phyloP scores from a whole-genome alignment of 2,888 invertebrate species.

The Timema podura region DNA sequence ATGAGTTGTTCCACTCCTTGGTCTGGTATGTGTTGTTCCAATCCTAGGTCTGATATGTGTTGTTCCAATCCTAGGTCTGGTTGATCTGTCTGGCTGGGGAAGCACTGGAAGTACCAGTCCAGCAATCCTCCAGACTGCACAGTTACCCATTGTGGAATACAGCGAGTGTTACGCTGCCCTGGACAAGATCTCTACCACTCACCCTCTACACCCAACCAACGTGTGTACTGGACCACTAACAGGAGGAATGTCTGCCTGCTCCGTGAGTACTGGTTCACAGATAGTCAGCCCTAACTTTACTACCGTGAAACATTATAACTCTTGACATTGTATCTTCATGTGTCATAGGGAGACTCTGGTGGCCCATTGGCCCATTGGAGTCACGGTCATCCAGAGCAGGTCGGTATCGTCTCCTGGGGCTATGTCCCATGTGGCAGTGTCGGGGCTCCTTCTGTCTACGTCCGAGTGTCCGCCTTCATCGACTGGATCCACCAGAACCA shows the following conservation, averaged over 20 bases:
- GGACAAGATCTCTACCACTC: conserved; percentile 30
- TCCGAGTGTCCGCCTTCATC: conserved; percentile 49
- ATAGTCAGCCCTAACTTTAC: no score
- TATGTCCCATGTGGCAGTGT: conserved; percentile 50
- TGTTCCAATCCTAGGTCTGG: no score
- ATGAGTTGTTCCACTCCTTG: no score
- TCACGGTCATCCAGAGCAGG: conserved; percentile 38
- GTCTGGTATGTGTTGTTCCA: no score
- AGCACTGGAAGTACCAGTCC: conserved; percentile 45
- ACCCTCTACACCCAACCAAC: conserved; percentile 48
- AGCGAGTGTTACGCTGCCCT: conserved; percentile 27
- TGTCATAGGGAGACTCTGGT: conserved; percentile 51
- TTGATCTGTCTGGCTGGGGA: conserved; percentile 51
- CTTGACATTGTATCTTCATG: no score
- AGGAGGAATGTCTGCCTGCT: conserved; percentile 52
- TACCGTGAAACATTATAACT: no score
- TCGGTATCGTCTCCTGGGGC: conserved; percentile 58
- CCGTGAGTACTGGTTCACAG: conserved; percentile 33
- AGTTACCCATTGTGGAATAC: conserved; percentile 37
- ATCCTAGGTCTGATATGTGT: no score
- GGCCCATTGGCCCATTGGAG: conserved; percentile 48
- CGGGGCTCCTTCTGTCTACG: conserved; percentile 53
- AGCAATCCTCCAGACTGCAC: conserved; percentile 43
- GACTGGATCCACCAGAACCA: conserved; percentile 42
- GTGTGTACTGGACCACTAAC: conserved; percentile 52